Conservation (phyloP, 2,797 vertebrate species). For the Lepus townsendii region DNA sequence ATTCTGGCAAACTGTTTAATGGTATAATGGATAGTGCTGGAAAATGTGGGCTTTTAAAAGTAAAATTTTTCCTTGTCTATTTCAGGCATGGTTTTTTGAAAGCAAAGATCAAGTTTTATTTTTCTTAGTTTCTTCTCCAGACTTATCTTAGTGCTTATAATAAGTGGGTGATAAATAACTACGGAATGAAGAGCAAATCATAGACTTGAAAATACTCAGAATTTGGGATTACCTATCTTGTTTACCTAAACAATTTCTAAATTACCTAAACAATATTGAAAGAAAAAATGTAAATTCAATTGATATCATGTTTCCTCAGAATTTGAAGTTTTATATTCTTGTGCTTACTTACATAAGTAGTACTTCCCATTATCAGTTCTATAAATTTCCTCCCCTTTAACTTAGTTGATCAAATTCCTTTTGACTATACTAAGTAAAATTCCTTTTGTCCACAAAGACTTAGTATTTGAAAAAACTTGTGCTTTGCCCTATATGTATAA, state of each 20-base stretch:
- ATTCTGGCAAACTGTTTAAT: conserved; percentile 28
- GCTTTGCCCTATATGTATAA: neutral
- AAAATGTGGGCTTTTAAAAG: conserved; percentile 36
- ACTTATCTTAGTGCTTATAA: neutral
- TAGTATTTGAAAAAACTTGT: neutral
- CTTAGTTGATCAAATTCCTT: conserved; percentile 9
- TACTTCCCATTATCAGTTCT: conserved; percentile 28
- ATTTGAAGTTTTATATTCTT: conserved; percentile 50
- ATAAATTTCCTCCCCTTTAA: neutral
- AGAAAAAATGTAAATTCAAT: neutral
- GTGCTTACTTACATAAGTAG: neutral
- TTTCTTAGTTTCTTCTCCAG: neutral
- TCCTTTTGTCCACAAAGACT: neutral
- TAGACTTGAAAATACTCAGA: neutral
- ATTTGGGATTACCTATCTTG: neutral
- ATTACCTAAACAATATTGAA: neutral
- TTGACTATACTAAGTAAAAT: neutral
- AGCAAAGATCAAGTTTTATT: neutral
- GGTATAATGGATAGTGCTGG: neutral
- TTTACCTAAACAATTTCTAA: neutral
- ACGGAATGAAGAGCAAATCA: neutral
- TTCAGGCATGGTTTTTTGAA: neutral
- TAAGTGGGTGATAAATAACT: neutral
- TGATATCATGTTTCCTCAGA: neutral
- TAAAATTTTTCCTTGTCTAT: neutral